Base-by-base conservation (phyloP, 2,113 vertebrate genomes). In the Dryoscopus gambensis region DNA sequence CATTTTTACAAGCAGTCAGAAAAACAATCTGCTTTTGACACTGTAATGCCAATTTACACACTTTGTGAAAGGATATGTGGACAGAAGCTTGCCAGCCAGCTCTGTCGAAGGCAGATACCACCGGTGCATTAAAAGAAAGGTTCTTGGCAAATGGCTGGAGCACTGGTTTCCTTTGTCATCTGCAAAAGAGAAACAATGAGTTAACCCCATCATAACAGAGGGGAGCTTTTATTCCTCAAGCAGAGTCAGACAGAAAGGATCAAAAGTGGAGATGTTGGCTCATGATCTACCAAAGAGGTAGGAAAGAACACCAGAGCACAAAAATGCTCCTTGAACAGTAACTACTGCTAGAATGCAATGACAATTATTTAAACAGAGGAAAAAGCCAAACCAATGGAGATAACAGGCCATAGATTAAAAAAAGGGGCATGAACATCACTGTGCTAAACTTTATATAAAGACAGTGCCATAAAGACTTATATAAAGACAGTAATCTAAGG, bases 71-170 rank as follows among this genome's bases (percentile, higher is more conserved):
- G 98, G 99, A 99, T 99, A 99, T 99, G 98, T 98, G 93, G 98
- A 98, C 76, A 99, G 98, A 81, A 99, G 98, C 95, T 99, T 99
- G 96, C 98, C 98, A 30, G 98, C 99, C 93, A 99, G 94, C 95
- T 99, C 99, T 49, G 99, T 98, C 10, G 99, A 99, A 70, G 98
- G 98, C 87, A 99, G 95, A 93, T 99, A 99, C 99, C 99, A 99
- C 33, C 98, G 98, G 78, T 99, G 99, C 99, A 99, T 99, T 97
- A 99, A 98, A 78, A 99, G 98, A 79, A 99, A 97, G n/a, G 95
- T 99, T 96, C 99, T 98, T 81, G 99, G 99, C 91, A 99, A 98
- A 56, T 98, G 98, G 95, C 94, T 98, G 60, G 96, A 97, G 57
- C 97, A 97, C 44, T 97, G 97, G 78, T 99, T 98, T 93, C 99